A percentile compares a stretch with the other conserved stretches of the same genome.
phyloP scores from a whole-genome alignment of 2,113 vertebrate genomes.

The Scatophagus argus region DNA sequence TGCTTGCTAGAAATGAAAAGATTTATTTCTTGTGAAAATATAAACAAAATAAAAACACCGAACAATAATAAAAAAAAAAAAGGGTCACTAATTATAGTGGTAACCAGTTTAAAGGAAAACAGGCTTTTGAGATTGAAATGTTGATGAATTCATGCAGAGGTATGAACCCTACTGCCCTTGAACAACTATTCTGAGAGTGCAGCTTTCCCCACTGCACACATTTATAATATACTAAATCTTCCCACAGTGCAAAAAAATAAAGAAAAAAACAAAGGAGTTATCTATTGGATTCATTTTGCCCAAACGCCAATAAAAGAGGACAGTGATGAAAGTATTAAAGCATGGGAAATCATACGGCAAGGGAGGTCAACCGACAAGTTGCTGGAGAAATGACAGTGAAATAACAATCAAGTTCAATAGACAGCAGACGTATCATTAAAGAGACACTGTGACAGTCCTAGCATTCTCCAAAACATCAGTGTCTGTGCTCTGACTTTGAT shows the following conservation, averaged over 20 bases:
- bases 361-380: slow-evolving; percentile 44
- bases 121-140: neutral
- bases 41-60: neutral
- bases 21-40: neutral
- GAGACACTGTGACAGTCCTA: slow-evolving; percentile 1
- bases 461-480: slow-evolving; percentile 30
- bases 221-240: neutral
- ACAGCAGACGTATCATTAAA: slow-evolving; percentile 49
- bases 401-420: slow-evolving; percentile 37
- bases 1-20: neutral
- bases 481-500: slow-evolving; percentile 64
- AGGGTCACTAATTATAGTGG: no score
- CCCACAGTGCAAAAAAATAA: neutral
- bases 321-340: slow-evolving; percentile 46
- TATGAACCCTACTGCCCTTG: neutral
- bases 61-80: neutral
- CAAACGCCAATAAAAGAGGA: slow-evolving; percentile 22
- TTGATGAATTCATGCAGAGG: neutral
- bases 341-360: slow-evolving; percentile 43
- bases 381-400: slow-evolving; percentile 44
- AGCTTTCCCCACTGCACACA: neutral
- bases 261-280: slow-evolving; percentile 3
- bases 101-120: neutral
- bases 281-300: slow-evolving; percentile 29
- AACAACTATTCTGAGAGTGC: neutral